Evolutionary conservation across 2,888 invertebrate species (phyloP).

Genomic region (Synergus umbraculus): DNA sequence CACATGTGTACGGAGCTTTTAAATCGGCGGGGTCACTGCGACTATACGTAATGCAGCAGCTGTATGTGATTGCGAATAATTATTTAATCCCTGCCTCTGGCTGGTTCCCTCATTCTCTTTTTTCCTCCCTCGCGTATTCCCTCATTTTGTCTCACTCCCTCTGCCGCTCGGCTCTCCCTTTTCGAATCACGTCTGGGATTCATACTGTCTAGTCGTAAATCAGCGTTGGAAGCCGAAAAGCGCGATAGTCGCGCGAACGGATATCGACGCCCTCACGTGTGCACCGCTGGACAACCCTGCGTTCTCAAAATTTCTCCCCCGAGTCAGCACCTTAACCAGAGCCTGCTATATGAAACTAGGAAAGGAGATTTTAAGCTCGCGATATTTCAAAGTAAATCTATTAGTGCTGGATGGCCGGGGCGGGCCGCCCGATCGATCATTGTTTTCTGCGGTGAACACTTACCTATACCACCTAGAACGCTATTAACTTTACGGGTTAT

Average conservation of each 20-base stretch:
- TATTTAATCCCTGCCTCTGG: slow-evolving; percentile 66
- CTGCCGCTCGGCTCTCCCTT: slow-evolving; percentile 1
- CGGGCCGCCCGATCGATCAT: slow-evolving; percentile 61
- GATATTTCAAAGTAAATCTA: slow-evolving; percentile 64
- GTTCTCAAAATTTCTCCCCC: neutral
- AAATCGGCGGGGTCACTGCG: slow-evolving; percentile 15
- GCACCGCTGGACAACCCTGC: neutral
- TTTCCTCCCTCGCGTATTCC: slow-evolving; percentile 13
- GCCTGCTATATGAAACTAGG: slow-evolving; percentile 14
- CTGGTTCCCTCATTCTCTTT: slow-evolving; percentile 1
- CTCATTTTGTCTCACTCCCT: slow-evolving; percentile 10
- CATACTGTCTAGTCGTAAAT: slow-evolving; percentile 67
- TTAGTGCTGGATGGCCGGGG: slow-evolving; percentile 57
- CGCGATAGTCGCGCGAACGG: slow-evolving; percentile 32
- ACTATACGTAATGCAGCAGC: slow-evolving; percentile 65
- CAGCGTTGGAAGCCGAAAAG: slow-evolving; percentile 48
- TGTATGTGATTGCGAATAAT: slow-evolving; percentile 71
- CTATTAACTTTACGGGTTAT: slow-evolving; percentile 5
- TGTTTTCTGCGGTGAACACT: slow-evolving; percentile 54
- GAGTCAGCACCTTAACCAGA: neutral
- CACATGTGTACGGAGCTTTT: neutral
- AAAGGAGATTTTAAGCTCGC: slow-evolving; percentile 49
- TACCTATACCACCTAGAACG: neutral
- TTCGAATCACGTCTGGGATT: slow-evolving; percentile 60
- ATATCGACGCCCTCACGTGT: slow-evolving; percentile 27